Evolutionary conservation across 2,113 vertebrate genomes (phyloP).

Genomic region (Mola mola): DNA sequence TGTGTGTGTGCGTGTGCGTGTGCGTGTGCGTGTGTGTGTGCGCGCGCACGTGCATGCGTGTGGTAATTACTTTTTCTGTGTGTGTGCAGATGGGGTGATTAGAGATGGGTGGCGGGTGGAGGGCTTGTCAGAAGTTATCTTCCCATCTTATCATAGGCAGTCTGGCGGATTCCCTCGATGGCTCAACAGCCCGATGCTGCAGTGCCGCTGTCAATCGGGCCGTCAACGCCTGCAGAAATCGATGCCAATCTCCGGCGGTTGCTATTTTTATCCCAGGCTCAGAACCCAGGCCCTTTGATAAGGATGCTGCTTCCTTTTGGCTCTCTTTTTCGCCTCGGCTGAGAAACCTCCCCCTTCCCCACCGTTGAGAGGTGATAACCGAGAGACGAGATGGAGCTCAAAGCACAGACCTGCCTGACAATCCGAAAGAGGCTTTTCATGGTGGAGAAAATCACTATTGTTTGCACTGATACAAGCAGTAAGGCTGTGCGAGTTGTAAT

Average conservation of each 20-base stretch:
- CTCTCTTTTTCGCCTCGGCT: constrained; percentile 58
- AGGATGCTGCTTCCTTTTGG: constrained; percentile 67
- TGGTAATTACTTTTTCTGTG: constrained; percentile 28
- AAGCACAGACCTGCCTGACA: constrained; percentile 50
- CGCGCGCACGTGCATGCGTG: constrained; percentile 25
- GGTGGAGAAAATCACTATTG: constrained; percentile 53
- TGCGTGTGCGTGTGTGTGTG: constrained; percentile 37
- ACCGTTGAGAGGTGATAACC: constrained; percentile 71
- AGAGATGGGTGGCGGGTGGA: constrained; percentile 67
- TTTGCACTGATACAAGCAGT: constrained; percentile 27
- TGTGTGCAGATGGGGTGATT: constrained; percentile 65
- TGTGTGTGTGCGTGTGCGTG: constrained; percentile 27
- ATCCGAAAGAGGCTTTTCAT: constrained; percentile 46
- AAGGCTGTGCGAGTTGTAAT: constrained; percentile 14
- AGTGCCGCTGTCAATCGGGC: constrained; percentile 76
- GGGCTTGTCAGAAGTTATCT: constrained; percentile 80
- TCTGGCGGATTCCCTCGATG: constrained; percentile 79
- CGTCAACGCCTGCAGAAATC: constrained; percentile 78
- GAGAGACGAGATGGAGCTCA: constrained; percentile 62
- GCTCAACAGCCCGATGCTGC: constrained; percentile 67
- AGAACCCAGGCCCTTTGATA: constrained; percentile 72
- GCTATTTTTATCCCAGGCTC: constrained; percentile 77
- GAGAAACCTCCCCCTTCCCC: constrained; percentile 36
- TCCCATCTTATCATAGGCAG: constrained; percentile 76
- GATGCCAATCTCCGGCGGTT: constrained; percentile 77